Percentiles rank a stretch among this genome's conserved stretches.
Conservation (phyloP, 1,140 invertebrate genomes). For the Subanguina moxae region DNA sequence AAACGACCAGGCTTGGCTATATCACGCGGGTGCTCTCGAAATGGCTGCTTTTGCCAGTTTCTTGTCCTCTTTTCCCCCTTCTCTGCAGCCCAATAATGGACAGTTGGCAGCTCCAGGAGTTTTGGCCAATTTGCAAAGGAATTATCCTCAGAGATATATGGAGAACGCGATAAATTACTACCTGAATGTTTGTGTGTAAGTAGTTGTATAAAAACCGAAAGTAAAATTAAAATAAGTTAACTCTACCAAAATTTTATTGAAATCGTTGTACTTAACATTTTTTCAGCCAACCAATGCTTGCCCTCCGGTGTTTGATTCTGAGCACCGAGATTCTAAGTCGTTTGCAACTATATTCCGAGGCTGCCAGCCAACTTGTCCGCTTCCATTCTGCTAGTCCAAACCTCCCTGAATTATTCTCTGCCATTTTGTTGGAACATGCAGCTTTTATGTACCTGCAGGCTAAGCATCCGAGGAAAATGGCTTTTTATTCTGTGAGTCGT, state of each 20-base stretch:
- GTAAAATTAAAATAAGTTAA: not conserved
- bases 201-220: too few relatives aligned
- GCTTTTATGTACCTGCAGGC: conserved; percentile 12
- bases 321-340: conserved; percentile 13
- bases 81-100: conserved; percentile 2
- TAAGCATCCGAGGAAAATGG: conserved; percentile 18
- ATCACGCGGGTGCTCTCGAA: conserved; percentile 54
- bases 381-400: conserved; percentile 12
- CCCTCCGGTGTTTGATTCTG: conserved; percentile 30
- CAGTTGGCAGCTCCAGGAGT: conserved; percentile 11
- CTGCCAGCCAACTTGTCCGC: conserved; percentile 25
- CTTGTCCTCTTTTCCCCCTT: conserved; percentile 16
- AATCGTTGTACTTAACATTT: not conserved
- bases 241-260: conserved; percentile 12
- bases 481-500: not conserved
- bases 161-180: conserved; percentile 49
- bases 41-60: conserved; percentile 47
- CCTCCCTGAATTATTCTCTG: conserved; percentile 23
- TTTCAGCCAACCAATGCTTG: conserved; percentile 37
- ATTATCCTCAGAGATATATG: conserved; percentile 46
- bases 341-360: conserved; percentile 32
- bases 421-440: conserved; percentile 32
- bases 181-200: conserved; percentile 45
- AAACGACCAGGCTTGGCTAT: conserved; percentile 83
- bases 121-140: conserved; percentile 22